Evolutionary conservation across 2,113 vertebrate species (phyloP).

Genomic region (Leuciscus idus): DNA sequence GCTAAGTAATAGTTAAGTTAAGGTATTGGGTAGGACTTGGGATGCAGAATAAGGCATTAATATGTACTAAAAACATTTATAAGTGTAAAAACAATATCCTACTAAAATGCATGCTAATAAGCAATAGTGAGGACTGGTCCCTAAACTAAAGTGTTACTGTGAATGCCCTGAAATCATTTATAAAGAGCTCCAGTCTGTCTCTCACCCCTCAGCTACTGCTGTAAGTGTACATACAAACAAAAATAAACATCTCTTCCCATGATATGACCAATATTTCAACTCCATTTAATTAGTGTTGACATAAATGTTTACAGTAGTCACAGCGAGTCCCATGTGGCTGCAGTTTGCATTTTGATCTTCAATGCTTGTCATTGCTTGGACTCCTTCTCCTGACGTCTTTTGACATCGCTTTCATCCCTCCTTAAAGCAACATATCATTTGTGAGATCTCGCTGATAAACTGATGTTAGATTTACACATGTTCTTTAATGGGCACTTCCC

Average conservation of each 20-base stretch:
- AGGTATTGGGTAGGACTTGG: no score
- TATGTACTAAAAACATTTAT: no score
- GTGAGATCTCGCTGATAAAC: not conserved
- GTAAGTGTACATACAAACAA: not conserved
- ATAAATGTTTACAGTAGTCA: not conserved
- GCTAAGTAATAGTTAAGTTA: no score
- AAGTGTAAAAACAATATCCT: no score
- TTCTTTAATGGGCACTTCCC: constrained; percentile 39
- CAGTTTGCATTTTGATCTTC: constrained; percentile 29
- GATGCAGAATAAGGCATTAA: no score
- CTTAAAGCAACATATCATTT: constrained; percentile 25
- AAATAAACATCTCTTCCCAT: not conserved
- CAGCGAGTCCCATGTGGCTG: not conserved
- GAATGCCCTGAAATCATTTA: not conserved
- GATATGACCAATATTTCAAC: constrained; percentile 37
- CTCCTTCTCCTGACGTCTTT: not conserved
- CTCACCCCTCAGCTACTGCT: not conserved
- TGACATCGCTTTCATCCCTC: constrained; percentile 30
- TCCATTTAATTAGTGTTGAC: constrained; percentile 38
- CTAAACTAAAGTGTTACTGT: not conserved
- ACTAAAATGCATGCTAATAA: no score
- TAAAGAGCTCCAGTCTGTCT: not conserved
- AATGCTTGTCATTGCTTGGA: constrained; percentile 29
- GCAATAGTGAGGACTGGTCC: no score
- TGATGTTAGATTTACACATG: constrained; percentile 15